Conservation (phyloP, 2,888 invertebrate species). For the Polia nebulosa region DNA sequence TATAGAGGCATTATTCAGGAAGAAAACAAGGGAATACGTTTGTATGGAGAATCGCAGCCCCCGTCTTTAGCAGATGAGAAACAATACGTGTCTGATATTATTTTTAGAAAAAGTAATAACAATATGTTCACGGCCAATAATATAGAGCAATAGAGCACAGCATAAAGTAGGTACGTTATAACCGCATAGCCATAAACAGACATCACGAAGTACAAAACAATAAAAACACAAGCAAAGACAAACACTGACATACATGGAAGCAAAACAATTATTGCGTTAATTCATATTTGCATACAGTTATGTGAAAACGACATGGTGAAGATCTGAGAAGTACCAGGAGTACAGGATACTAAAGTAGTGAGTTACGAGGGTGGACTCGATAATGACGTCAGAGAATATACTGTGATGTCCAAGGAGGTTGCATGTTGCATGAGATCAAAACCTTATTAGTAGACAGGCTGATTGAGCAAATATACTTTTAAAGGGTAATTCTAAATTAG, state of each 20-base stretch:
- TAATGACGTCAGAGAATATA: too few species aligned
- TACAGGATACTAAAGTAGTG: not conserved
- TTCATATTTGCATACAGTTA: conserved; percentile 1
- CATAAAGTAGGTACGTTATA: not conserved
- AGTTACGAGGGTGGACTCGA: too few species aligned
- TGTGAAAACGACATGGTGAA: conserved; percentile 23
- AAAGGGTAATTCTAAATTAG: too few species aligned
- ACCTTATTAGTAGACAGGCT: too few species aligned
- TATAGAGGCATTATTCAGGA: too few species aligned
- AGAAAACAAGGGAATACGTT: too few species aligned
- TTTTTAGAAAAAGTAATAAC: not conserved
- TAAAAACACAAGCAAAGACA: conserved; percentile 18
- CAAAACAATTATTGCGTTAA: conserved; percentile 20
- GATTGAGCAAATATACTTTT: too few species aligned
- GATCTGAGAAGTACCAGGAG: not conserved
- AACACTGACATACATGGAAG: conserved; percentile 49
- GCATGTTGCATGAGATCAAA: too few species aligned
- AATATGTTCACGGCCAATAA: conserved; percentile 10
- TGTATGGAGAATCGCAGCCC: too few species aligned
- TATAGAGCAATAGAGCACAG: not conserved
- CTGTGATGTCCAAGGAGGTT: too few species aligned
- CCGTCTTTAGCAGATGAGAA: not conserved
- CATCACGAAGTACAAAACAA: conserved; percentile 26
- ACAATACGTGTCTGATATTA: not conserved
- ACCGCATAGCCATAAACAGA: conserved; percentile 4